Evolutionary conservation across 2,797 vertebrate genomes (phyloP).

Genomic region (Notamacropus eugenii): DNA sequence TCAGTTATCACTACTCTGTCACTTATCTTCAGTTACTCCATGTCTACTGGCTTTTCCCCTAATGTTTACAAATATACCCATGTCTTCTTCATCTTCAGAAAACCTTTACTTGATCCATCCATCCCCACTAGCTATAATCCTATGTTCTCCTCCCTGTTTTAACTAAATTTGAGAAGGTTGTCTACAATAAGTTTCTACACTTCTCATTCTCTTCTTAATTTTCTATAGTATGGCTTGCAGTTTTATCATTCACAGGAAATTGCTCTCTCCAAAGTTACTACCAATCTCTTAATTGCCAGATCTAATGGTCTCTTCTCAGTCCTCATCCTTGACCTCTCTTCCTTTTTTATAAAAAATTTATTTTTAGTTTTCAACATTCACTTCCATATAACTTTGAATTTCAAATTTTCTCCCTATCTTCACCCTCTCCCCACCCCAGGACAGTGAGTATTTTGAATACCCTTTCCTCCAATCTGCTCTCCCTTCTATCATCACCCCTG

Average conservation of each 20-base stretch:
- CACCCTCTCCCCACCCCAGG: too few species aligned
- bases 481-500: too few species aligned
- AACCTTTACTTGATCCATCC: background rate
- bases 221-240: background rate
- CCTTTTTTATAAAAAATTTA: background rate
- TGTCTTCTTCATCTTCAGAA: background rate
- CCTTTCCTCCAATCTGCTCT: too few species aligned
- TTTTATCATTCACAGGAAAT: background rate
- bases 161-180: background rate
- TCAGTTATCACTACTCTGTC: background rate
- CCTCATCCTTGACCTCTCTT: background rate
- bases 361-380: too few species aligned
- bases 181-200: background rate
- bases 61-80: background rate
- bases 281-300: background rate
- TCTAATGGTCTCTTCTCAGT: background rate
- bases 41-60: background rate
- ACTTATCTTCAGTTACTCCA: background rate
- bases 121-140: background rate
- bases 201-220: background rate
- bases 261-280: background rate
- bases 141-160: background rate
- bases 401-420: too few species aligned
- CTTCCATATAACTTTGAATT: too few species aligned
- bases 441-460: too few species aligned